These are phyloP conservation scores for Hyla sarda DNA, from an alignment of 2,113 vertebrate species.

Conservation along the genomic window DNA sequence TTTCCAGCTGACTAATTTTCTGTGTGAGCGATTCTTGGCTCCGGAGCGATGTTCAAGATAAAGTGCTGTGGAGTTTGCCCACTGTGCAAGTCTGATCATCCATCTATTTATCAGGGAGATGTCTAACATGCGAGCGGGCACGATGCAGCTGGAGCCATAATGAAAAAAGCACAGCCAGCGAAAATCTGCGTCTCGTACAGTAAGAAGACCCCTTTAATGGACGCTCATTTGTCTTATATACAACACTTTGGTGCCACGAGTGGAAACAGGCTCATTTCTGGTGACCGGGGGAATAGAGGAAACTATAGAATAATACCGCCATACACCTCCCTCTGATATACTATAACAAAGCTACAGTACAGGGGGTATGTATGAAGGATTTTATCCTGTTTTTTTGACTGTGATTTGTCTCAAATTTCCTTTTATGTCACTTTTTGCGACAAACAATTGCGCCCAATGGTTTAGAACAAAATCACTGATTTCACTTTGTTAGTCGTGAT, in stretches of 20 bases:
- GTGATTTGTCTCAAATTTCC: too few species aligned
- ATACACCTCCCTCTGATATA: too few species aligned
- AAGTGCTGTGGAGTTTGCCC: constrained; percentile 37
- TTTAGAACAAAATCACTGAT: too few species aligned
- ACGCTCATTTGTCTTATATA: not conserved
- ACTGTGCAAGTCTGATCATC: constrained; percentile 38
- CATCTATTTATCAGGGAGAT: constrained; percentile 45
- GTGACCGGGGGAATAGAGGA: too few species aligned
- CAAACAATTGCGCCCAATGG: too few species aligned
- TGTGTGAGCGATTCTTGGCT: constrained; percentile 43
- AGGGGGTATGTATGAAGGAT: too few species aligned
- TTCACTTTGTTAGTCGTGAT: too few species aligned
- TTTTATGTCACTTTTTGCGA: too few species aligned
- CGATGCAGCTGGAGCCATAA: constrained; percentile 9
- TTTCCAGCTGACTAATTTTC: constrained; percentile 56
- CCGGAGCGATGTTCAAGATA: constrained; percentile 33
- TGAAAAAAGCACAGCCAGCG: constrained; percentile 12
- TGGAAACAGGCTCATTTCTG: not conserved
- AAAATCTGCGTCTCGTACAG: not conserved
- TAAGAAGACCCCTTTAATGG: not conserved
- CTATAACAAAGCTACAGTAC: too few species aligned
- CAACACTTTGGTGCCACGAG: not conserved
- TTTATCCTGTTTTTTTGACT: too few species aligned
- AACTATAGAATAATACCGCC: too few species aligned
- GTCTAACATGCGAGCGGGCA: constrained; percentile 18